Conservation (phyloP, 2,113 vertebrate genomes). For the Puntigrus tetrazona region DNA sequence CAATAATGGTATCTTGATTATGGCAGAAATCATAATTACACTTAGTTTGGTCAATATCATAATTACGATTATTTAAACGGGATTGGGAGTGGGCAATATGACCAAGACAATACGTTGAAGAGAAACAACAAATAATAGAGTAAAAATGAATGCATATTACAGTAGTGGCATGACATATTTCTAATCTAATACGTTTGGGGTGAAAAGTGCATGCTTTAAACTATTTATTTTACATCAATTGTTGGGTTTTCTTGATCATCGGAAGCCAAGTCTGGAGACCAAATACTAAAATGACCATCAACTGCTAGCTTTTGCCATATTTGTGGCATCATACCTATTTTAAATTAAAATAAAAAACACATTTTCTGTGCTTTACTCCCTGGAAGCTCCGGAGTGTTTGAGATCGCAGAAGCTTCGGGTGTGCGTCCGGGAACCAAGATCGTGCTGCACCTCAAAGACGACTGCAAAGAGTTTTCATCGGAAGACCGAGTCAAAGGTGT, state of each 20-base stretch:
- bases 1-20: not conserved
- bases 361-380: not conserved
- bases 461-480: constrained; percentile 89
- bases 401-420: constrained; percentile 88
- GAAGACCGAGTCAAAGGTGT: constrained; percentile 91
- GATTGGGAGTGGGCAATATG: too few species aligned
- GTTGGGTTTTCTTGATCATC: not conserved
- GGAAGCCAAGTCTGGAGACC: too few species aligned
- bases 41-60: not conserved
- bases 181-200: not conserved
- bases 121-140: too few species aligned
- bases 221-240: not conserved
- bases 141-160: too few species aligned
- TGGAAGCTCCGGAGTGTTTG: constrained; percentile 88
- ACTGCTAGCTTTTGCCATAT: too few species aligned
- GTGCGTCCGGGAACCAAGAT: constrained; percentile 93
- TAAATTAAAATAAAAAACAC: too few species aligned
- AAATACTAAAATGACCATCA: too few species aligned
- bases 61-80: not conserved
- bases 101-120: too few species aligned
- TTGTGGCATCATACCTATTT: too few species aligned
- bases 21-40: not conserved
- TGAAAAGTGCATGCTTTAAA: not conserved
- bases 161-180: too few species aligned
- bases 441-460: constrained; percentile 88